These are phyloP conservation scores for Entosphenus tridentatus DNA, from an alignment of 2,113 vertebrate species.

Conservation along the genomic window DNA sequence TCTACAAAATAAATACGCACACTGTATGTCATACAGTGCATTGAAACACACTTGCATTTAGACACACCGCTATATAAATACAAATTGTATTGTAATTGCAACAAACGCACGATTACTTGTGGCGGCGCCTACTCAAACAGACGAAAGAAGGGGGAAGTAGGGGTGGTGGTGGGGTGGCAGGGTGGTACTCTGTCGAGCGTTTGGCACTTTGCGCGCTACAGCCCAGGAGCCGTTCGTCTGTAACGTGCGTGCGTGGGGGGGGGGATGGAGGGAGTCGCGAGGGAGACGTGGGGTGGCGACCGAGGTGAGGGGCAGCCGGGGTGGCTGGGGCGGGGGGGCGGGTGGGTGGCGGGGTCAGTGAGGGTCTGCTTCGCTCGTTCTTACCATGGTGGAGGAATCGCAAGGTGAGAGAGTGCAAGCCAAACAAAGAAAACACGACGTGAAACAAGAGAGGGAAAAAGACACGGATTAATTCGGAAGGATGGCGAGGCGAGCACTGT, in stretches of 20 bases:
- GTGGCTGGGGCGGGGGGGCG: neutral
- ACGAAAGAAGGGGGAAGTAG: no score
- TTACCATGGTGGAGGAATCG: neutral
- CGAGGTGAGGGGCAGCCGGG: neutral
- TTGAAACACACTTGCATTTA: no score
- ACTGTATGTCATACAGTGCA: no score
- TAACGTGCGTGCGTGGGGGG: neutral
- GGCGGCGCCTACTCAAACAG: no score
- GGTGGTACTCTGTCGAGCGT: no score
- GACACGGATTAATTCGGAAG: neutral
- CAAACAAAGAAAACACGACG: neutral
- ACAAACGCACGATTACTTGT: no score
- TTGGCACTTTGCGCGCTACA: no score
- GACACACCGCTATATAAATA: no score
- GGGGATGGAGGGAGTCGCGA: neutral
- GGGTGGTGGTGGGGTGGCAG: no score
- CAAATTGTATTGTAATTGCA: no score
- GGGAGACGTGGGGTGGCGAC: neutral
- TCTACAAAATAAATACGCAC: no score
- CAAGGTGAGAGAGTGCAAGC: neutral
- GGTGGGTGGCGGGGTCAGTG: neutral
- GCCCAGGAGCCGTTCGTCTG: no score
- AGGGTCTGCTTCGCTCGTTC: neutral
- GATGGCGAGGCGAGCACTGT: neutral
- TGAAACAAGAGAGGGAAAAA: neutral